phyloP scores from a whole-genome alignment of 2,888 invertebrate species.

The Ferrisia virgata region DNA sequence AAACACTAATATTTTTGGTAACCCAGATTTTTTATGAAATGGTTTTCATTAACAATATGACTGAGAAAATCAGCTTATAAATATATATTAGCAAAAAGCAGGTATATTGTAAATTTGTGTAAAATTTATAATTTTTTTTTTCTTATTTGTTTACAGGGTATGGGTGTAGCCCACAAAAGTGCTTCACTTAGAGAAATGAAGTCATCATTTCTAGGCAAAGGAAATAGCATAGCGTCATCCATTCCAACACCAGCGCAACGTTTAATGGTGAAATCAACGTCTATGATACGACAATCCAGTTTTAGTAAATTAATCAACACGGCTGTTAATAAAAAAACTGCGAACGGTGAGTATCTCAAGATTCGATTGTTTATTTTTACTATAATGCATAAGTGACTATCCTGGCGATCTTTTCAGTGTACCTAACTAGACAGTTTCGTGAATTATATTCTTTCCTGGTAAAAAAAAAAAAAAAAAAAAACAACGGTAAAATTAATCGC shows the following conservation, averaged over 20 bases:
- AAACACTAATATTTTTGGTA: no score
- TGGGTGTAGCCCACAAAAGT: slow-evolving; percentile 35
- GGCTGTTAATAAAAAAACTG: slow-evolving; percentile 52
- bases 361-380: background rate
- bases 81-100: no score
- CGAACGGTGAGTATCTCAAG: slow-evolving; percentile 53
- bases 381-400: background rate
- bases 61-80: no score
- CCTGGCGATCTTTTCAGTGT: background rate
- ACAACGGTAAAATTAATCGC: background rate
- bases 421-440: background rate
- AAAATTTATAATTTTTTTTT: slow-evolving; percentile 67
- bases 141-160: slow-evolving; percentile 27
- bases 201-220: slow-evolving; percentile 13
- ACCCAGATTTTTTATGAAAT: no score
- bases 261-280: slow-evolving; percentile 55
- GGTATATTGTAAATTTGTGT: no score
- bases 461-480: background rate
- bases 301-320: slow-evolving; percentile 63
- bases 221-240: slow-evolving; percentile 46
- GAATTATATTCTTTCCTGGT: background rate
- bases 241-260: slow-evolving; percentile 51
- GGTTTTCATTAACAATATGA: no score
- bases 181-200: slow-evolving; percentile 34
- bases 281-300: slow-evolving; percentile 62